Evolutionary conservation across 2,888 invertebrate species (phyloP).

Genomic region (Netelia inedita): DNA sequence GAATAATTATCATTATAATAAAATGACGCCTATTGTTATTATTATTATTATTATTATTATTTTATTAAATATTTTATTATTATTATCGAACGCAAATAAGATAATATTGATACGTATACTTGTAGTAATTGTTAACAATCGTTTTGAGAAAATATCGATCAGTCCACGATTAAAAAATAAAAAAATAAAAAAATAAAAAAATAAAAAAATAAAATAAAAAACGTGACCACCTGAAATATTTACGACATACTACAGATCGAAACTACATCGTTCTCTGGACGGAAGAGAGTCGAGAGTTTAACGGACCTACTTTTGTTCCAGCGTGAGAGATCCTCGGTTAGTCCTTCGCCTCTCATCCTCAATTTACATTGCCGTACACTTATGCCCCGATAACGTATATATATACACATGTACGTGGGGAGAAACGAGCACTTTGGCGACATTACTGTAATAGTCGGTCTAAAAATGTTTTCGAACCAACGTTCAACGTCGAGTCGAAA

Average conservation of each 20-base stretch:
- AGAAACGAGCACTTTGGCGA: not conserved
- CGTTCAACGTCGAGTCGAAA: not conserved
- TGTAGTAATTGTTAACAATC: not conserved
- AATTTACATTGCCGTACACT: not conserved
- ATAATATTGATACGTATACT: not conserved
- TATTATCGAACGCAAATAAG: no score
- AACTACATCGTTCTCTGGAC: conserved; percentile 8
- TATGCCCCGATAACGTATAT: not conserved
- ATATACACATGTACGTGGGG: not conserved
- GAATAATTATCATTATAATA: no score
- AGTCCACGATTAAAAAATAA: not conserved
- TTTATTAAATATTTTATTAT: no score
- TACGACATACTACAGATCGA: conserved; percentile 4
- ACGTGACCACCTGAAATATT: not conserved
- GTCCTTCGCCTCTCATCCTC: conserved; percentile 21
- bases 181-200: conserved; percentile 4
- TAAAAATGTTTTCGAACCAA: not conserved
- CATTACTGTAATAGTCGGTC: not conserved
- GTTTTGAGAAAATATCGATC: not conserved
- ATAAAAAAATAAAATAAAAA: conserved; percentile 2
- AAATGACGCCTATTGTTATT: no score
- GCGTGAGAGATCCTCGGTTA: conserved; percentile 8
- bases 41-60: no score
- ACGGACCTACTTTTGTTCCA: conserved; percentile 63
- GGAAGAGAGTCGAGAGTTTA: conserved; percentile 33